Evolutionary conservation across 1,140 invertebrate species (phyloP), one percentile per base, ranked within the genome.

Genomic region (Bemisia tabaci): DNA sequence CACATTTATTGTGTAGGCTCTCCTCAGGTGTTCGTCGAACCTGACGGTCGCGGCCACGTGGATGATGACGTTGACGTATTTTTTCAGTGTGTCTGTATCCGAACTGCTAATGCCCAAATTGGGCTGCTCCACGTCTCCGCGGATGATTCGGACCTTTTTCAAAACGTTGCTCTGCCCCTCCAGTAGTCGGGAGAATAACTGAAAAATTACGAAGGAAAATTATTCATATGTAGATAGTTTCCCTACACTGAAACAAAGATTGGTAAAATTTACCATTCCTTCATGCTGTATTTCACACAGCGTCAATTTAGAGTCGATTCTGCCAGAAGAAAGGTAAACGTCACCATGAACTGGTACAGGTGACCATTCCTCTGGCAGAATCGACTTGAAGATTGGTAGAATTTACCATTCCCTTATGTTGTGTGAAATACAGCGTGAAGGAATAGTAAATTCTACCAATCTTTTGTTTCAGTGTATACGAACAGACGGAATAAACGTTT

Each of bases 1-100:
- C 48, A 76, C 70, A 67, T 78, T 78, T 69, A 75, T 69, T 33
- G 68, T 64, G 2, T 76, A 63, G 21, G 72, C 71, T 0, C 67
- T 67, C n/a, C 68, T 63, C 60, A 73, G 67, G 0, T 66, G 68
- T 59, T 73, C 71, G 67, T 73, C 68, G 1, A 68, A 67, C 48
- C 67, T 60, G 21, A 68, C 65, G 22, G 67, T 68, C 21, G 67
- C 67, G 17, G 67, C 67, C n/a, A 25, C 23, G 59, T 68, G 66
- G 33, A 68, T 48, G 5, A 68, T 63, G 22, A 68, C 59, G 67
- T 23, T 75, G n/a, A 86, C 78, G 12, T 63, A 24, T 63, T 61
- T 25, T 61, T 12, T n/a, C 22, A n/a, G 5, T 12, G 5, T 25
- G 60, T 22, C 21, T 25, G 22, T 61, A 25, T 5, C 60, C 5